These are phyloP conservation scores for Columba guinea DNA, from an alignment of 2,797 vertebrate species.

Conservation along the genomic window DNA sequence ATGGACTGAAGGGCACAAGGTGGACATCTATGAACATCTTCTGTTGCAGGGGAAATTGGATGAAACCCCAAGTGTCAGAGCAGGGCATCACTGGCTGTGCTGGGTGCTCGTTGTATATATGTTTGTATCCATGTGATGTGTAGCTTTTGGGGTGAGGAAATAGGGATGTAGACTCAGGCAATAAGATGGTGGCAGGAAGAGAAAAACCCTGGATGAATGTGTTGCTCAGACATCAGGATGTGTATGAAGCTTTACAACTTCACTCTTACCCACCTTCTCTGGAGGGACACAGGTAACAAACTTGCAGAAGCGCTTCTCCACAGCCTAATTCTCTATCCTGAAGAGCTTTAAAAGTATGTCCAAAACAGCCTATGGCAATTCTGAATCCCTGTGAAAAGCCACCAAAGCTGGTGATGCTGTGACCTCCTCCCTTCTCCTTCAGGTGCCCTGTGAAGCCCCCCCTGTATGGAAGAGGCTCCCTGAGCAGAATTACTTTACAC, in stretches of 20 bases:
- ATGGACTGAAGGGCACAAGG: background rate
- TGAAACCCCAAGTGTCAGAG: background rate
- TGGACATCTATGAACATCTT: background rate
- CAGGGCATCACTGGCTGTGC: background rate
- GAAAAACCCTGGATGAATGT: background rate
- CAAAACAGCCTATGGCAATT: background rate
- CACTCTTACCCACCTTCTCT: background rate
- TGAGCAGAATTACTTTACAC: background rate
- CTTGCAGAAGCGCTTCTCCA: background rate
- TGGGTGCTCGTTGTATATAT: background rate
- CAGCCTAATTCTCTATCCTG: fast-evolving
- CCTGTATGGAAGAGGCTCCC: background rate
- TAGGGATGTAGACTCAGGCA: background rate
- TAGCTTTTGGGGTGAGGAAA: background rate
- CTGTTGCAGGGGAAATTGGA: background rate
- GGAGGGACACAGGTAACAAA: fast-evolving
- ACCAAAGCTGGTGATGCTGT: background rate
- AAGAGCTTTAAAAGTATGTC: background rate
- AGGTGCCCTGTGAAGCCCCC: fast-evolving
- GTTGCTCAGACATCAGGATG: background rate
- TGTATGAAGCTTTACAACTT: background rate
- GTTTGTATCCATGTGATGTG: fast-evolving
- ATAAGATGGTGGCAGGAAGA: background rate
- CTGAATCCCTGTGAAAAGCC: background rate
- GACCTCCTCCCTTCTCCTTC: background rate